phyloP scores from a whole-genome alignment of 2,113 vertebrate species.

The Furnarius figulus region DNA sequence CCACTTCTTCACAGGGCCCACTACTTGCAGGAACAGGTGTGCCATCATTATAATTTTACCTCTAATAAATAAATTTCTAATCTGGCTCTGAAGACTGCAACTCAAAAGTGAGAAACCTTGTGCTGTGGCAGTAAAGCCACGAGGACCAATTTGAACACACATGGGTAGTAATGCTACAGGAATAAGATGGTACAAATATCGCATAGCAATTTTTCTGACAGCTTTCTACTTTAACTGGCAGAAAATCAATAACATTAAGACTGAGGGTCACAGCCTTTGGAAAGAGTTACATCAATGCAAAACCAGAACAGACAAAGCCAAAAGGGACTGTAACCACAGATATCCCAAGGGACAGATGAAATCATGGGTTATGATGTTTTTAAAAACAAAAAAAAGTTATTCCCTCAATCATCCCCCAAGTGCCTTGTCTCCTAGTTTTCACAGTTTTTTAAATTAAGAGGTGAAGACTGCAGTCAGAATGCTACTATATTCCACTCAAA shows the following conservation, averaged over 20 bases:
- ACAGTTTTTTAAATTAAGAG: background rate
- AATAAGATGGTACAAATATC: background rate
- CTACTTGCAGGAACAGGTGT: background rate
- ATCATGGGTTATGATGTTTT: slow-evolving; percentile 6
- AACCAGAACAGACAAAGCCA: slow-evolving; percentile 15
- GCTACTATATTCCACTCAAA: background rate
- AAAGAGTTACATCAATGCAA: slow-evolving; percentile 21
- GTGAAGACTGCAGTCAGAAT: background rate
- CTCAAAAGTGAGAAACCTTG: background rate
- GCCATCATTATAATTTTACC: background rate
- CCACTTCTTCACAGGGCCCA: background rate
- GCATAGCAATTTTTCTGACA: background rate
- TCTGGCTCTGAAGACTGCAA: background rate
- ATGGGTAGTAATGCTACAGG: background rate
- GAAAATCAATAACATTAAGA: slow-evolving; percentile 29
- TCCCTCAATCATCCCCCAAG: background rate
- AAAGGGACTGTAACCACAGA: background rate
- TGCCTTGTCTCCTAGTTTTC: background rate
- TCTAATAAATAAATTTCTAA: background rate
- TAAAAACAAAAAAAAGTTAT: background rate
- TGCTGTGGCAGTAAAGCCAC: background rate
- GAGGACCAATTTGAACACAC: background rate
- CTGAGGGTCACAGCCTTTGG: slow-evolving; percentile 4
- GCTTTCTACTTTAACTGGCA: background rate
- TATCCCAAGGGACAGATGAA: slow-evolving; percentile 17